These are phyloP conservation scores for Micoletzkya japonica DNA, from an alignment of 2,888 invertebrate genomes.

Conservation along the genomic window DNA sequence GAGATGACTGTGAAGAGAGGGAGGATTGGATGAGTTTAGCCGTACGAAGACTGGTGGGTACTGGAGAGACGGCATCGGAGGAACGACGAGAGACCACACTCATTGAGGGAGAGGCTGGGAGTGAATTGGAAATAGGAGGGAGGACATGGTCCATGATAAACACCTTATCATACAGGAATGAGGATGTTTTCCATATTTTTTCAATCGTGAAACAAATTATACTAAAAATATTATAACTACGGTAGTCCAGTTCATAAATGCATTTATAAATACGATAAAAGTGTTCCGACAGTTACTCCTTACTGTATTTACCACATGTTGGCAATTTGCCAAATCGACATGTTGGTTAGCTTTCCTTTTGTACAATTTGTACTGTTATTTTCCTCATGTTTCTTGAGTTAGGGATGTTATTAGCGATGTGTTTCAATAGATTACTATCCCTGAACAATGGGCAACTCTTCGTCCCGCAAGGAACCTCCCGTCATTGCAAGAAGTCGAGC, in stretches of 20 bases:
- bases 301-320: no score
- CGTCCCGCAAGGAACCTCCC: slow-evolving; percentile 14
- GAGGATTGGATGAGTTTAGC: no score
- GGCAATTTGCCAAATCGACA: slow-evolving; percentile 1
- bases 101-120: no score
- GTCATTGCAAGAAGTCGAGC: slow-evolving; percentile 6
- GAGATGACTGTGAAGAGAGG: no score
- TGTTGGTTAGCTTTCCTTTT: slow-evolving; percentile 12
- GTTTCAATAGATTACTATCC: neutral
- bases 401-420: neutral
- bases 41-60: no score
- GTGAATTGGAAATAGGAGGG: no score
- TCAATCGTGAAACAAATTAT: neutral
- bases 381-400: neutral
- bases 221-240: neutral
- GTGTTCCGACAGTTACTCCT: no score
- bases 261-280: neutral
- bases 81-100: no score
- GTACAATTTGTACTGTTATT: neutral
- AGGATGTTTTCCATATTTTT: no score
- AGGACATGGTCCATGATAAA: no score
- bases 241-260: neutral
- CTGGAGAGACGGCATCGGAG: no score
- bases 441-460: slow-evolving; percentile 14
- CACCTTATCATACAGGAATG: no score